These are phyloP conservation scores for Glossosoma conforme DNA, from an alignment of 1,140 invertebrate species.

Conservation along the genomic window DNA sequence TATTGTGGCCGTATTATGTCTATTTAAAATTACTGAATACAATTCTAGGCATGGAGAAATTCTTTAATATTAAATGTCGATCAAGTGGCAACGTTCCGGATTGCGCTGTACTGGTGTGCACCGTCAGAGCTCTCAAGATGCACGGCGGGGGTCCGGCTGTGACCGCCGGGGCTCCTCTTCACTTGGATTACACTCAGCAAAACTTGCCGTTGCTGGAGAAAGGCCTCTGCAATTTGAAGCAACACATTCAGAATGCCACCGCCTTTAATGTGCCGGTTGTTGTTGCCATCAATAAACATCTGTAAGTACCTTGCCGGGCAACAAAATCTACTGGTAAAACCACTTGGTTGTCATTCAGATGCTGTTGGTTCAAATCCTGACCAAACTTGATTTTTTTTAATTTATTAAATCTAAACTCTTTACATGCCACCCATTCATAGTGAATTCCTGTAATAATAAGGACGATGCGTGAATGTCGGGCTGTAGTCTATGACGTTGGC, in stretches of 20 bases:
- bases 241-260: conserved; percentile 90
- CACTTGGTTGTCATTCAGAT: no score
- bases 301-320: conserved; percentile 52
- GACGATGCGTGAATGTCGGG: no score
- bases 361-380: no score
- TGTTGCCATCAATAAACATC: conserved; percentile 89
- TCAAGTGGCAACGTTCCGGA: conserved; percentile 82
- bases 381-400: no score
- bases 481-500: no score
- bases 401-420: conserved; percentile 1
- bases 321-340: no score
- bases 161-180: conserved; percentile 74
- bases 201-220: conserved; percentile 85
- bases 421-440: no score
- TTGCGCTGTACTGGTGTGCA: conserved; percentile 89
- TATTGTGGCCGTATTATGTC: no score
- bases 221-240: conserved; percentile 85
- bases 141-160: conserved; percentile 94
- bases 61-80: conserved; percentile 97
- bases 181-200: conserved; percentile 80
- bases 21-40: no score
- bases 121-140: conserved; percentile 95
- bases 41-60: conserved; percentile 88
- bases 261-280: conserved; percentile 92
- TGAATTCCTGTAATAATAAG: no score